These are phyloP conservation scores for Dendrophyllia cribrosa DNA, from an alignment of 64 coral and sea anemone species.

Conservation along the genomic window DNA sequence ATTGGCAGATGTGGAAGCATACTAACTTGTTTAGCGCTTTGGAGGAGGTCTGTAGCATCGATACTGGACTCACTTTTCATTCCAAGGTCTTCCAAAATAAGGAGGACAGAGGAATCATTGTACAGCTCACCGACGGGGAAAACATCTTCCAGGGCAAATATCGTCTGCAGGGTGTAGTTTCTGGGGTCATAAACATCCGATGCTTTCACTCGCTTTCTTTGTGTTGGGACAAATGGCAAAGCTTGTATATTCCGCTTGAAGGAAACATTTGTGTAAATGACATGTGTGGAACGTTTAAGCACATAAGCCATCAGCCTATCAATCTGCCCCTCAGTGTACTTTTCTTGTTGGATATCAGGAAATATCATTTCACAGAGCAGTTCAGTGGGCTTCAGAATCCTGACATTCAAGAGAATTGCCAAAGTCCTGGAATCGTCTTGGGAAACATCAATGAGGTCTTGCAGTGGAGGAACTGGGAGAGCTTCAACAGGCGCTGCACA, in stretches of 20 bases:
- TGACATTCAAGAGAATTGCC: conserved; percentile 24
- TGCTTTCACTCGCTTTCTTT: neutral
- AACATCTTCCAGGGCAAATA: conserved; percentile 42
- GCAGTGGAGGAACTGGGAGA: conserved; percentile 29
- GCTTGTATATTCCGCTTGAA: conserved; percentile 22
- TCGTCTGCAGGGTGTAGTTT: neutral
- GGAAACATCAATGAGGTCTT: conserved; percentile 39
- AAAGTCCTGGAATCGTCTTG: conserved; percentile 43
- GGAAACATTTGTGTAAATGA: conserved; percentile 1
- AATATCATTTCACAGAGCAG: conserved; percentile 42
- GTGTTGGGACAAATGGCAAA: conserved; percentile 30
- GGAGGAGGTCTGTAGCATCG: conserved; percentile 47
- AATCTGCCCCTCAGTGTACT: conserved; percentile 46
- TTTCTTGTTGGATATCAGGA: conserved; percentile 18
- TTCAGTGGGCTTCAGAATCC: conserved; percentile 57
- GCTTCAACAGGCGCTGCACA: conserved; percentile 40
- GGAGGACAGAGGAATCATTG: neutral
- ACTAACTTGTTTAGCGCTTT: conserved; percentile 49
- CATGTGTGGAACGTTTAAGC: conserved; percentile 33
- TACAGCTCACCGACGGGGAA: conserved; percentile 31
- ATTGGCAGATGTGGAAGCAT: neutral
- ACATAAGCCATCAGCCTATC: conserved; percentile 65
- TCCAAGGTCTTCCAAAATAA: conserved; percentile 41
- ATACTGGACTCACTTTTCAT: conserved; percentile 46
- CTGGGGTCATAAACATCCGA: conserved; percentile 37